Conservation (phyloP, 2,888 invertebrate genomes). For the Eupithecia inturbata region DNA sequence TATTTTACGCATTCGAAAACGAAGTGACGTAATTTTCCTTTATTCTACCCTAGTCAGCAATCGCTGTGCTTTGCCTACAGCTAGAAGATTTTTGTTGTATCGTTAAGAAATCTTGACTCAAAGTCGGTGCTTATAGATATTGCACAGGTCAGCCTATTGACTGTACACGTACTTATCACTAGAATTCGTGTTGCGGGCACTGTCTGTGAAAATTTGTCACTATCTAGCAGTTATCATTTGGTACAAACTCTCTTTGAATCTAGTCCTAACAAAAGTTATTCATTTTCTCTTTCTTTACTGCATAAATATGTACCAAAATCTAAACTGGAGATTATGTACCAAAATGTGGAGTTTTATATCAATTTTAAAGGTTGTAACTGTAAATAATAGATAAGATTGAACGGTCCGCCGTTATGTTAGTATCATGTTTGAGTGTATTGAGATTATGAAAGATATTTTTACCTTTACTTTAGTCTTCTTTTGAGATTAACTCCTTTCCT, state of each 20-base stretch:
- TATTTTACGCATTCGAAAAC: not conserved
- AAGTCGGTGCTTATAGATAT: not conserved
- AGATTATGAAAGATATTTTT: conserved; percentile 12
- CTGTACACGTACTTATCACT: not conserved
- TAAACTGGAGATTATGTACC: not conserved
- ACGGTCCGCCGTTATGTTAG: conserved; percentile 6
- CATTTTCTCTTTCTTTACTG: not conserved
- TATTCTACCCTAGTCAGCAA: not conserved
- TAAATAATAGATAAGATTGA: conserved; percentile 17
- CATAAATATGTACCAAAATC: conserved; percentile 1
- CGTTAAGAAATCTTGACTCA: not conserved
- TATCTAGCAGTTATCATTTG: not conserved
- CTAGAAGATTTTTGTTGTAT: not conserved
- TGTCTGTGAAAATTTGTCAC: not conserved
- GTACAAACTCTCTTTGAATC: not conserved
- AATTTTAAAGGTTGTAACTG: not conserved
- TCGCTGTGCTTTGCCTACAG: not conserved
- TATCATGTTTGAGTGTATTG: conserved; percentile 13
- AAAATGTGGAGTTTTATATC: not conserved
- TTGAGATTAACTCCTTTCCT: conserved; percentile 27
- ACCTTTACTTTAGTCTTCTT: conserved; percentile 18
- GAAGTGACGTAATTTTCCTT: not conserved
- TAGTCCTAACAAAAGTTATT: conserved; percentile 3
- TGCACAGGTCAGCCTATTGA: not conserved
- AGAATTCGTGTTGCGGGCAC: not conserved